Evolutionary conservation across 2,113 vertebrate genomes (phyloP).

Genomic region (Gadus macrocephalus): DNA sequence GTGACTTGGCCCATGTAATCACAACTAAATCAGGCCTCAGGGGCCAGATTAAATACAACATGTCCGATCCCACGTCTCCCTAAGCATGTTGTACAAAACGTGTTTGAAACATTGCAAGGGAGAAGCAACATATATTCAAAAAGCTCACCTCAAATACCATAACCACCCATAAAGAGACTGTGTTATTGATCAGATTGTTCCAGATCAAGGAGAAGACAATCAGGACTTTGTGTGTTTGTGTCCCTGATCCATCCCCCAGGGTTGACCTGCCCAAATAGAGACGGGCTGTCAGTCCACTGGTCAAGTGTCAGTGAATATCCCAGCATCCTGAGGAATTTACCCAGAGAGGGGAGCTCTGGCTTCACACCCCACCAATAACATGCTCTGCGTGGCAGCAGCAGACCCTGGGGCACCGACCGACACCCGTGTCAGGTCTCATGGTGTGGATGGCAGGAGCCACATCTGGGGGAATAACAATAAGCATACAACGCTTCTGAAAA

Average conservation of each 20-base stretch:
- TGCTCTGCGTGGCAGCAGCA: slow-evolving; percentile 10
- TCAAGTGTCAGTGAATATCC: slow-evolving; percentile 38
- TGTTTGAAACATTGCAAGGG: background rate
- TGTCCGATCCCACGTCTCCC: background rate
- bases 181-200: background rate
- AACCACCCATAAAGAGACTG: background rate
- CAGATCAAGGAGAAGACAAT: background rate
- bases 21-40: background rate
- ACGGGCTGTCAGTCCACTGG: slow-evolving; percentile 1
- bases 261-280: slow-evolving; percentile 26
- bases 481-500: slow-evolving; percentile 34
- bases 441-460: slow-evolving; percentile 14
- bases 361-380: slow-evolving; percentile 18
- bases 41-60: background rate
- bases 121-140: background rate
- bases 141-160: too few relatives aligned
- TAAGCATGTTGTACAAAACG: background rate
- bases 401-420: background rate
- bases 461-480: slow-evolving; percentile 23
- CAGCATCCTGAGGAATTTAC: slow-evolving; percentile 46
- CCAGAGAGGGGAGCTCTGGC: background rate
- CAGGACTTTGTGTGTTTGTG: background rate
- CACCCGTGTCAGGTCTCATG: slow-evolving; percentile 1
- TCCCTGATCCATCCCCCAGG: slow-evolving; percentile 3
- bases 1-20: slow-evolving; percentile 8